Base-by-base conservation (phyloP, 2,797 vertebrate species). In the Cuculus canorus region DNA sequence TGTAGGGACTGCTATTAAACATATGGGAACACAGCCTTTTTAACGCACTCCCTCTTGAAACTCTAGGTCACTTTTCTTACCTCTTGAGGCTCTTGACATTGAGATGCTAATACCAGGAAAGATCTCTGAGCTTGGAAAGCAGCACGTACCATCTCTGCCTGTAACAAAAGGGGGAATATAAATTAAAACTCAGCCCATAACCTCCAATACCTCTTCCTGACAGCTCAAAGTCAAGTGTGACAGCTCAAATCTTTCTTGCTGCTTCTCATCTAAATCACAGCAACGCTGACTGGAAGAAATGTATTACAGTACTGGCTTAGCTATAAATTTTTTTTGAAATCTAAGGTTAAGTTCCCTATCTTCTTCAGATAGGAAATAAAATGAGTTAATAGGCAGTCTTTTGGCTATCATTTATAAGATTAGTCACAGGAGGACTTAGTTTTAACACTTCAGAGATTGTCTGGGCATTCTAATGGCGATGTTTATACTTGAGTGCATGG, bases 141-240 rank as follows among this genome's bases (percentile, higher is more conserved):
- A 5, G 96, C 96, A 73, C 98, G 98, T 68, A 99, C 98, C 99
- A 99, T 98, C 96, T 99, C 98, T 37, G 99, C 99, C 99, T 99
- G 97, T 91, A 95, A 90, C 66, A 78, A 95, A 93, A 91, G 35
- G 64, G 94, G 75, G 48, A 90, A 45, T 25, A 68, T 22, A 77
- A 77, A 87, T 96, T 86, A 89, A 96, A 65, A 39, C 70, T 90
- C 70, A 92, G 77, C 53, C 77, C 76, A 56, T 80, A 93, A 90
- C 83, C 73, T 76, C 68, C 68, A 79, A 5, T 73, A 81, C 73
- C 21, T 88, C 61, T 90, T 65, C 8, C 13, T 84, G 83, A 82
- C 88, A 94, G 80, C 90, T 91, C 69, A 86, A 94, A 93, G 92
- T 94, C 91, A 95, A 95, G 80, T 56, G 27, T 86, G 90, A 91